Base-by-base conservation (phyloP, 2,113 vertebrate species). In the Oceanites oceanicus region DNA sequence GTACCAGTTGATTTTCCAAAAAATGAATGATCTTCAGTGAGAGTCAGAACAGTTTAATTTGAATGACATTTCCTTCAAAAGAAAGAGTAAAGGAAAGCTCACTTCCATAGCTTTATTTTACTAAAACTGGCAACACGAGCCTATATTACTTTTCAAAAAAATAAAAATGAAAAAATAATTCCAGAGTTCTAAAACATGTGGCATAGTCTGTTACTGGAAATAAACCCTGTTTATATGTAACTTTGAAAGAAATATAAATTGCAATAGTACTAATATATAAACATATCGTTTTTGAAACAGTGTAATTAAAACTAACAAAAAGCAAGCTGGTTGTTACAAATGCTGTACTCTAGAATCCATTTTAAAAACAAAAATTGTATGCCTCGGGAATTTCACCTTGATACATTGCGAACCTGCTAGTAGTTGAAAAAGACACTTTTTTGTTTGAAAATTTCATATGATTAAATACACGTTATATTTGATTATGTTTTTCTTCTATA, bases 91-190 rank as follows among this genome's bases (percentile, higher is more conserved):
- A 76, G 26, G n/a, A 67, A 82, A 86, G 18, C 22, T 70, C 50
- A 44, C 5, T 77, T 78, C 44, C 36, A 5, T 79, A 68, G 32
- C 7, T 68, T 73, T 0, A 0, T 34, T 8, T 0, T 65, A 22
- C 38, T 61, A 73, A 36, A n/a, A 59, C 17, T 73, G 34, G 34
- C 9, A n/a, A 10, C 52, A 38, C 1, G 3, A 80, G 86, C 23
- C 42, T 72, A 30, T 1, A 11, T 66, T 74, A 68, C n/a, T 45
- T 82, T 13, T 82, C 6, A 38, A 14, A 55, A 74, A 74, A 75
- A 49, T 11, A 22, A 53, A 36, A 14, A 11, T 10, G 20, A 40
- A 61, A 65, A 25, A 55, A 38, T n/a, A 38, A 19, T 3, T 58
- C 12, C 26, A 15, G 13, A 65, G 56, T 61, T 55, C 4, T 68